These are phyloP conservation scores for Martes martes DNA, from an alignment of 2,113 vertebrate genomes.

Conservation along the genomic window DNA sequence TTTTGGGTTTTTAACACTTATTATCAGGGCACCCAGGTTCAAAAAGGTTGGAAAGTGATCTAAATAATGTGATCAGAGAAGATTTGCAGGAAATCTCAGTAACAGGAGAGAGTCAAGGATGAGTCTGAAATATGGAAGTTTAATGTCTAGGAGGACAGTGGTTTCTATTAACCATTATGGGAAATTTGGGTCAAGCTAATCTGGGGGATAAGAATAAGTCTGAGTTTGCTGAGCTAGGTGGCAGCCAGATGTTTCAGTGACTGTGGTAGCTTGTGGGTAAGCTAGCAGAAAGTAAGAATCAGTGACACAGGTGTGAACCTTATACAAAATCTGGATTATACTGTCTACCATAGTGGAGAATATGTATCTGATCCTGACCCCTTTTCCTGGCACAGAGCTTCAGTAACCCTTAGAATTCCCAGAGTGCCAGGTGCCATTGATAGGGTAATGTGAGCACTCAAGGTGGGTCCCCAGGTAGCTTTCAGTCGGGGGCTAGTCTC, in stretches of 20 bases:
- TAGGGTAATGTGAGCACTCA: neutral
- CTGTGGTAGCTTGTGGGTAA: neutral
- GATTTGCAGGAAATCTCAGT: neutral
- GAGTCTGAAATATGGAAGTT: neutral
- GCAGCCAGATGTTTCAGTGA: neutral
- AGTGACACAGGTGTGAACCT: neutral
- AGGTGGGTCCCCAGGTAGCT: neutral
- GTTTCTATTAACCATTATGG: neutral
- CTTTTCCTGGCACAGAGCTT: neutral
- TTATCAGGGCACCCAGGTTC: neutral
- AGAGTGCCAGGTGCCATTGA: neutral
- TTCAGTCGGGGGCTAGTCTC: neutral
- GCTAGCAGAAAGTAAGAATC: neutral
- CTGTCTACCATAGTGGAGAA: rapidly evolving
- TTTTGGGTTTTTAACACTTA: neutral
- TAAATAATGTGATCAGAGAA: neutral
- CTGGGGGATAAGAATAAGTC: neutral
- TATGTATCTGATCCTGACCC: neutral
- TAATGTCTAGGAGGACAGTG: too few species aligned
- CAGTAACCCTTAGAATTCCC: neutral
- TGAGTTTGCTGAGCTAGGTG: neutral
- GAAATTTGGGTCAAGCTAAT: neutral
- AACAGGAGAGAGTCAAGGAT: neutral
- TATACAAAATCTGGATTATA: neutral
- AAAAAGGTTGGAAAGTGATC: neutral